Percentiles rank a stretch among this genome's conserved stretches.
phyloP scores from a whole-genome alignment of 2,888 invertebrate genomes.

The Chouioia cunea region DNA sequence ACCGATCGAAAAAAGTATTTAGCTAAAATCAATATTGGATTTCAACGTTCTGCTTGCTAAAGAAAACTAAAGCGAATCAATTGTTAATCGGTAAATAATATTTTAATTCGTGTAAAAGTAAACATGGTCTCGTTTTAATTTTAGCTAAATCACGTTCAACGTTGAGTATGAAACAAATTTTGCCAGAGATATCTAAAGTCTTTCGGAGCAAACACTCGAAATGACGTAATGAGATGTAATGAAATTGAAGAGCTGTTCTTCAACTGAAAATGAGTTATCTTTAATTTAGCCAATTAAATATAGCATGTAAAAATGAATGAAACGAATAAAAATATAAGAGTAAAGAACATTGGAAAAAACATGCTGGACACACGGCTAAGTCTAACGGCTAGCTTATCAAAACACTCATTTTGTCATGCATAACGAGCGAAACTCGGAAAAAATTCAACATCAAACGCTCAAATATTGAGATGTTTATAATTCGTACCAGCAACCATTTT shows the following conservation, averaged over 20 bases:
- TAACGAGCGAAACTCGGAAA: constrained; percentile 48
- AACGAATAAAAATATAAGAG: constrained; percentile 22
- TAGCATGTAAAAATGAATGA: constrained; percentile 20
- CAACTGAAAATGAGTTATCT: constrained; percentile 28
- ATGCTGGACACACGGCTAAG: constrained; percentile 45
- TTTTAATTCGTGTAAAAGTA: neutral
- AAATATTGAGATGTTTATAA: constrained; percentile 6
- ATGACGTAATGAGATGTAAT: constrained; percentile 45
- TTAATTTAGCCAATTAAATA: neutral
- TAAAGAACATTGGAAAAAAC: constrained; percentile 46
- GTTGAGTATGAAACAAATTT: constrained; percentile 46
- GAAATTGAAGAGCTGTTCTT: constrained; percentile 32
- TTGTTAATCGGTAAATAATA: constrained; percentile 1
- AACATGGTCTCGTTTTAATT: constrained; percentile 13
- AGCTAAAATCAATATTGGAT: constrained; percentile 18
- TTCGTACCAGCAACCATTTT: constrained; percentile 93
- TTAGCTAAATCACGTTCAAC: constrained; percentile 21
- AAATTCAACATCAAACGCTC: constrained; percentile 12
- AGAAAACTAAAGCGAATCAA: neutral
- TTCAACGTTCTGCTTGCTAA: neutral
- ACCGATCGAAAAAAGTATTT: constrained; percentile 15
- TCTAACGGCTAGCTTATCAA: constrained; percentile 27
- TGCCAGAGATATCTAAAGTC: constrained; percentile 37
- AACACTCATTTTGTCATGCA: constrained; percentile 44
- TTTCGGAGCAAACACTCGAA: constrained; percentile 45